Percentiles rank a stretch among this genome's conserved stretches.
Evolutionary conservation across 2,888 invertebrate species (phyloP).

Genomic region (Diogma glabrata): DNA sequence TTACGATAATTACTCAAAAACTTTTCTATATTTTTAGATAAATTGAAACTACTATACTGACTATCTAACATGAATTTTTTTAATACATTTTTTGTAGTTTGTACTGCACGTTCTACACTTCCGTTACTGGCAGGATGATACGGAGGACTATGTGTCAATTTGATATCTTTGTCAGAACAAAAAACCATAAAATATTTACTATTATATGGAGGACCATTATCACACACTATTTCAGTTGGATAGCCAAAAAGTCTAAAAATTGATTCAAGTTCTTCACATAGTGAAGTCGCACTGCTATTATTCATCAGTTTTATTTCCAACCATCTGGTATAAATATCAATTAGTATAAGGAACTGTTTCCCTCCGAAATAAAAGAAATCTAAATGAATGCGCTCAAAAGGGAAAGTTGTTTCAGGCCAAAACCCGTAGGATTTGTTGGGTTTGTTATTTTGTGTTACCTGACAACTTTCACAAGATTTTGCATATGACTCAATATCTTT

Average conservation of each 20-base stretch:
- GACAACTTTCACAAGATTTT: not conserved
- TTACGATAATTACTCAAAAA: too few relatives aligned
- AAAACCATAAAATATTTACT: not conserved
- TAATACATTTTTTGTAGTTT: not conserved
- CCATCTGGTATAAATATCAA: not conserved
- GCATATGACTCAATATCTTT: not conserved
- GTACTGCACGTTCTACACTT: not conserved
- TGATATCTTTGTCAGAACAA: not conserved
- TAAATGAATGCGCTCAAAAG: not conserved
- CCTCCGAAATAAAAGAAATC: not conserved
- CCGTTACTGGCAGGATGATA: not conserved
- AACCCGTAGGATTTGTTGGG: not conserved
- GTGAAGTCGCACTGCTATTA: not conserved
- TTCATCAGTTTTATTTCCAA: not conserved
- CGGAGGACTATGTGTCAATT: not conserved
- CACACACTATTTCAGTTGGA: not conserved
- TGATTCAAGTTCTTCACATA: not conserved
- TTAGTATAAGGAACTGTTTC: not conserved
- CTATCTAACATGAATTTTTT: not conserved
- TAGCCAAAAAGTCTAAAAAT: not conserved
- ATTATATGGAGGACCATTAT: not conserved
- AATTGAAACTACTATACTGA: too few relatives aligned
- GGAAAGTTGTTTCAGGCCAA: not conserved
- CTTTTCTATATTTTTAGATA: too few relatives aligned
- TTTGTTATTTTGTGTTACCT: not conserved